Conservation (phyloP, 2,888 invertebrate genomes). For the Pseudococcus longispinus region DNA sequence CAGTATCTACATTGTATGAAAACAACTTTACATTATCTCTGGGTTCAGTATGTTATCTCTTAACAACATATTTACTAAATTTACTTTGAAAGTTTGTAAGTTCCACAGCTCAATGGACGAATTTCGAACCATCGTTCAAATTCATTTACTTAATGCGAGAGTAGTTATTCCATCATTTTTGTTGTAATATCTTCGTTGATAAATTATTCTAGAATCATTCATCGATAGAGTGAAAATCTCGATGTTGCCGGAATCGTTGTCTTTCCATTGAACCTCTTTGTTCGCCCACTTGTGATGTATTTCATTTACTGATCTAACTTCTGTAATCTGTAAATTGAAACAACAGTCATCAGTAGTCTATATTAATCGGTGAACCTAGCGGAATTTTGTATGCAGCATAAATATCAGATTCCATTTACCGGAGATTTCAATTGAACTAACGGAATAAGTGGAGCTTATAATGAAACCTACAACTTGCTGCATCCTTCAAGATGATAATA, state of each 20-base stretch:
- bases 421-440: too few relatives aligned
- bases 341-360: neutral
- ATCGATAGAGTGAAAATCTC: neutral
- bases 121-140: neutral
- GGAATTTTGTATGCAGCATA: too few relatives aligned
- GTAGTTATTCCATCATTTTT: too few relatives aligned
- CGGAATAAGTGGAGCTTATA: neutral
- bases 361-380: too few relatives aligned
- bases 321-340: conserved; percentile 4
- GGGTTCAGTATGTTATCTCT: too few relatives aligned
- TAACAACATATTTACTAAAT: too few relatives aligned
- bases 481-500: neutral
- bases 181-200: neutral
- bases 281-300: neutral
- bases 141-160: neutral
- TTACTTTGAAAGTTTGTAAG: too few relatives aligned
- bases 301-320: neutral
- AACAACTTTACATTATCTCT: too few relatives aligned
- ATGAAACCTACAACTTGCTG: neutral
- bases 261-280: neutral
- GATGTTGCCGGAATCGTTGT: neutral
- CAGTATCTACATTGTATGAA: too few relatives aligned
- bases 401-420: too few relatives aligned
- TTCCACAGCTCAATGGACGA: too few relatives aligned
- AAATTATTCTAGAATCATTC: neutral